Evolutionary conservation across 2,888 invertebrate species (phyloP), one percentile per base, ranked within the genome.

Genomic region (Lucinisca nassula): DNA sequence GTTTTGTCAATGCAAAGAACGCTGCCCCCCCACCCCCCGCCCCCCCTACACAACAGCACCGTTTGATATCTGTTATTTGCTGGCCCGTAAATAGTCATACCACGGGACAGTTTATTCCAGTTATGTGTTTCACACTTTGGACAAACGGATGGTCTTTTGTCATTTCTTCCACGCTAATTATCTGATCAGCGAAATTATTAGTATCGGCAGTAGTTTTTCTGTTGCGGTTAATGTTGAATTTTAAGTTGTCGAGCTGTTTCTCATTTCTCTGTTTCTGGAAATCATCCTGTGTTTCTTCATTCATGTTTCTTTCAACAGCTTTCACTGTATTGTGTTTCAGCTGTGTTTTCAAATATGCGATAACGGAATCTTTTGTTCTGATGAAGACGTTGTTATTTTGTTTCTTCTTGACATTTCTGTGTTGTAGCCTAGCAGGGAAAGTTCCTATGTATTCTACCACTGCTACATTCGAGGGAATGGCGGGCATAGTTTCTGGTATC

Each of bases 1-100:
- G 82, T 88, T 30, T 82, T 88, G 45, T 88, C 85, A 17, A 85
- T 82, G 2, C 79, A 72, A n/a, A 88, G 30, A 8, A 88, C 79
- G 17, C 30, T 24, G 0, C 79, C 88, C 12, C 27, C n/a, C n/a
- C n/a, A n/a, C n/a, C n/a, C n/a, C n/a, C n/a, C n/a, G n/a, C n/a
- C n/a, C n/a, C 37, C 0, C 73, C 73, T 32, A n/a, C 72, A 27
- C 84, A 88, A 24, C 85, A 88, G 55, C 82, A 85, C 12, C 80
- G n/a, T 17, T 77, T 37, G 30, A 81, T 37, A 76, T 80, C 76
- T 0, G 4, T 75, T 0, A 88, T 85, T 38, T 85, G 85, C n/a
- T 82, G 79, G 0, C 51, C 21, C 8, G 37, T 82, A 24, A n/a
- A 88, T 2, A 88, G 35, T 27, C 73, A 82, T 3, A 85, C 37